Evolutionary conservation across 2,888 invertebrate genomes (phyloP), one percentile per base, ranked within the genome.

Genomic region (Diadromus collaris): DNA sequence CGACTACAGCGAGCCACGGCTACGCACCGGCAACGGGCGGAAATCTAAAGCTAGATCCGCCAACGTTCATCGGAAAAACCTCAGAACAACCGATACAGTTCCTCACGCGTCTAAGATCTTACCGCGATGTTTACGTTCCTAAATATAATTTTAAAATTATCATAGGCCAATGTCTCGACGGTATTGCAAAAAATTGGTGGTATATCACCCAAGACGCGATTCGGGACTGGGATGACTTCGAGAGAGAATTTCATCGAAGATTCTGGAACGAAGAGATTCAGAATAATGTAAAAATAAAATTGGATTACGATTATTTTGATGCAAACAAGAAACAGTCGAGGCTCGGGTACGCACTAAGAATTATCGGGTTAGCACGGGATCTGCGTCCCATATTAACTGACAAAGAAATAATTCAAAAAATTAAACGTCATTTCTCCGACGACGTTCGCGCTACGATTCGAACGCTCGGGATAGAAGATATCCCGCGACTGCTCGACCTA

Each of bases 181-280:
- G 71, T 2, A 10, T 71, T 0, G 63, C 71, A 0, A 24, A 34
- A 1, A 24, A 27, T 6, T 71, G 71, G 71, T 71, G 71, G 63
- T 54, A 54, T 3, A 71, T 71, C 0, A 16, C 38, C 1, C 61
- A 48, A 0, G 54, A 61, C 2, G 5, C 5, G 1, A 71, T 63
- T 0, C 13, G 10, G 2, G n/a, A 71, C 19, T 71, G 71, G 71
- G 41, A 27, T 6, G 38, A 60, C 3, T 70, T 70, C 6, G 70
- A 70, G 13, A 6, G 4, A 0, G 21, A 71, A 29, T 71, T 71
- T 6, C 2, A n/a, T 1, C 16, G 63, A 1, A 19, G 63, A 0
- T 63, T 71, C 27, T 71, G 71, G 41, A 63, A 48, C 4, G 61
- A 71, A n/a, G 70, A 71, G 0, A 24, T 38, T 4, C 61, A 71